Evolutionary conservation across 2,888 invertebrate genomes (phyloP), one percentile per base, ranked within the genome.

Genomic region (Ophioninae sp.): DNA sequence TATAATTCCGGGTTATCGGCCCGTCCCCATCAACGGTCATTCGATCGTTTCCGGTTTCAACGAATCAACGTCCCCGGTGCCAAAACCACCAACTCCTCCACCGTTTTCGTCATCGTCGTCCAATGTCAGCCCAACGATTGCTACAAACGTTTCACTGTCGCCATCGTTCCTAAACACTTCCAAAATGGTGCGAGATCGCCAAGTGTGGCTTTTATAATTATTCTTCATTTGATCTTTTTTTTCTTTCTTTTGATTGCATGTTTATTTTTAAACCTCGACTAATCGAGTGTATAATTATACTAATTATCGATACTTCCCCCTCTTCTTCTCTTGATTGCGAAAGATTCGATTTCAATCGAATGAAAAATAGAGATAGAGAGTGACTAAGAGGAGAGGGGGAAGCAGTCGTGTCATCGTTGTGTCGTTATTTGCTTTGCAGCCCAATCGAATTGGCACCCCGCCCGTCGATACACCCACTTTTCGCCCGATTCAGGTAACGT

Each of bases 401-500:
- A 81, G 76, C 78, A 79, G 67, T 74, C 74, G 91, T 89, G 91
- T 91, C 90, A 91, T 90, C 87, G 89, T 90, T 90, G 88, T 89
- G 88, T 90, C 87, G 89, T 91, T 88, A 87, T 89, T 86, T 91
- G 88, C 88, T 89, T 92, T 92, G 86, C 92, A 92, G 92, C 89
- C 90, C 85, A 89, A 88, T 87, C 88, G 89, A 79, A 87, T 91
- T 92, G 93, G 93, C 92, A 91, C 86, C 84, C 86, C 91, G 91
- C 92, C 92, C 91, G 88, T 91, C 86, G 90, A 90, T 88, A 89
- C 89, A 89, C 90, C 91, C 88, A 90, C 87, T 90, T 90, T 90
- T 86, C 91, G 91, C 87, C 89, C 90, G 90, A 92, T 92, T 87
- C 92, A 92, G 92, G 91, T 92, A 92, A 92, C 90, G 88, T 88